Base-by-base conservation (phyloP, 37 sponge, comb jelly and placozoan species). In the Sycon ciliatum region DNA sequence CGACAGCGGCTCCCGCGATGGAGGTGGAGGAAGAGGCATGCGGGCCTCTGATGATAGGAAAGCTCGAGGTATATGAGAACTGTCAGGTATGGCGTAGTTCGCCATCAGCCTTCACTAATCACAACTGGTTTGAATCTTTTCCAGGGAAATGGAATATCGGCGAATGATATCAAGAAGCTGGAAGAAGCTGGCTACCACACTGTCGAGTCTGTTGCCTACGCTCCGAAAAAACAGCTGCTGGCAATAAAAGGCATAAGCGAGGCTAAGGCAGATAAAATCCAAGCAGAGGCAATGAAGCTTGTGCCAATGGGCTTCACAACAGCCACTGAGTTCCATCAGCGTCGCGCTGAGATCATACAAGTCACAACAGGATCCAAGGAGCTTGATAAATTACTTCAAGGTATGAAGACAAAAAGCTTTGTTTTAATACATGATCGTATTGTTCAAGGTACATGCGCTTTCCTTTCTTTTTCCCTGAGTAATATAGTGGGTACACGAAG, bases 231-330 rank as follows among this genome's bases (percentile, higher is more conserved):
- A 67, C 89, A 87, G 4, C 85, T 98, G 18, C 64, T 92, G 32
- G 32, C 73, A 20, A 98, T 98, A 33, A 98, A 93, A 76, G 99
- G 99, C 7, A 89, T 98, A 56, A 98, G 99, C 73, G 99, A 98
- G 52, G 94, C 94, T 6, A 98, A 98, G 63, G 94, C 91, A 0
- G 99, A 98, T 75, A 98, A 93, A 62, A 87, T 98, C 37, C 80
- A 81, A 57, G 83, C 71, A 52, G 99, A 93, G 37, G 85, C 99
- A 37, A 76, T 89, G 46, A 95, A 95, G 56, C 80, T 90, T 2
- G 93, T 90, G 3, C 92, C 96, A 0, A 95, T 93, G 99, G 99
- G 99, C 11, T 97, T 97, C 85, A 97, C 99, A 28, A 97, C 99
- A 18, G 99, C 99, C 2, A 89, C 99, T 0, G 99, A 97, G 76